phyloP scores from a whole-genome alignment of 2,888 invertebrate species.

The Cartodere bifasciata region DNA sequence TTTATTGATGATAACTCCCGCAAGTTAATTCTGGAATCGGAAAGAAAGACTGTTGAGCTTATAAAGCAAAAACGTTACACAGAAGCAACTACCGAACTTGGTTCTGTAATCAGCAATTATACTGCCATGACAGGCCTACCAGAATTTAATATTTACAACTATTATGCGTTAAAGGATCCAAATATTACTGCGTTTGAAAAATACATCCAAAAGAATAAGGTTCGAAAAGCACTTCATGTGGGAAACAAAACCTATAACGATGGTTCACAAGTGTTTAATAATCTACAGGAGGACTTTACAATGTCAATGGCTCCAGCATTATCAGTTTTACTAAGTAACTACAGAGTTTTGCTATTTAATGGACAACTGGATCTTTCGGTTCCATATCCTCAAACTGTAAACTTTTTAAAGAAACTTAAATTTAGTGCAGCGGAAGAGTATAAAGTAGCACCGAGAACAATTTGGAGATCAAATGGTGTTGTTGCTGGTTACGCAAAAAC shows the following conservation, averaged over 20 bases:
- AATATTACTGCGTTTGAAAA: too few species aligned
- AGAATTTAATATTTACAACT: too few species aligned
- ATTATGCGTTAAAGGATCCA: too few species aligned
- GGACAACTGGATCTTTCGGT: conserved; percentile 84
- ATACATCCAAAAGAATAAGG: conserved; percentile 43
- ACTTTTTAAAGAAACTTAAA: conserved; percentile 55
- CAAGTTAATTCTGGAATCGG: background rate
- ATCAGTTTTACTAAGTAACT: conserved; percentile 47
- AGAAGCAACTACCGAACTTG: too few species aligned
- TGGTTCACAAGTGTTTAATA: conserved; percentile 4
- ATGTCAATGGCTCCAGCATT: conserved; percentile 19
- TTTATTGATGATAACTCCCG: conserved; percentile 47
- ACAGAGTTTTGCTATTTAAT: conserved; percentile 65
- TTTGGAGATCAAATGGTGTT: conserved; percentile 53
- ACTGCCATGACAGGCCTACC: too few species aligned
- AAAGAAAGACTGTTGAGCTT: conserved; percentile 1
- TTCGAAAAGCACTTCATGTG: conserved; percentile 64
- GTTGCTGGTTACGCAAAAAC: conserved; percentile 62
- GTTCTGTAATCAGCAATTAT: too few species aligned
- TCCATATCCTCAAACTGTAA: conserved; percentile 68
- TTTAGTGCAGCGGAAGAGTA: conserved; percentile 54
- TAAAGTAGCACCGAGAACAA: conserved; percentile 44
- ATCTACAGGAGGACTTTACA: conserved; percentile 3
- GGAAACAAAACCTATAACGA: conserved; percentile 39
- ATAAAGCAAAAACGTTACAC: conserved; percentile 7